Percentiles rank a stretch among this genome's conserved stretches.
These are phyloP conservation scores for Julus scanicus DNA, from an alignment of 2,888 invertebrate genomes.

Conservation along the genomic window DNA sequence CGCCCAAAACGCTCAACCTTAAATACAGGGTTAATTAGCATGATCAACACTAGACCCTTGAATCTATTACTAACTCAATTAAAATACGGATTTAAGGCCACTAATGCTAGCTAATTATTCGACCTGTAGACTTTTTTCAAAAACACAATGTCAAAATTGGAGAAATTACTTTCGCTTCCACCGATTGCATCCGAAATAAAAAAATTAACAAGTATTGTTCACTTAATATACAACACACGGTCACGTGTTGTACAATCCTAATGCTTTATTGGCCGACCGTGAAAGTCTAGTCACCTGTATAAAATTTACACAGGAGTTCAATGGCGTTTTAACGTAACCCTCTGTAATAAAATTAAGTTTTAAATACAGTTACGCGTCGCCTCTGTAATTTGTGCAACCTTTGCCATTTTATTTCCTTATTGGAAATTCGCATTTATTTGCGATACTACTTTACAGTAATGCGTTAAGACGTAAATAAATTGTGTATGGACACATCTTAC, in stretches of 20 bases:
- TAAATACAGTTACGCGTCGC: not conserved
- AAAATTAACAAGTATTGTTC: too few relatives aligned
- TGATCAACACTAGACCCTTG: too few relatives aligned
- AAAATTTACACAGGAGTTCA: not conserved
- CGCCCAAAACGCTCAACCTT: not conserved
- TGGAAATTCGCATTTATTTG: not conserved
- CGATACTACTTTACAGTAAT: not conserved
- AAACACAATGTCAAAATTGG: not conserved
- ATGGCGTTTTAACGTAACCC: not conserved
- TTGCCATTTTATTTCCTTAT: not conserved
- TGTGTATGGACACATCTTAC: not conserved
- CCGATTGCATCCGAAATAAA: too few relatives aligned
- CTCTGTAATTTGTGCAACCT: not conserved
- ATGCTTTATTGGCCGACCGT: not conserved
- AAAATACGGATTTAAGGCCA: not conserved
- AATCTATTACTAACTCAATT: not conserved
- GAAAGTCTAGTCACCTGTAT: too few relatives aligned
- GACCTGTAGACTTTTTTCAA: not conserved
- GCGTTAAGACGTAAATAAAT: not conserved
- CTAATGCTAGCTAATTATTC: not conserved
- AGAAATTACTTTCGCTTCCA: not conserved
- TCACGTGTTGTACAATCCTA: not conserved
- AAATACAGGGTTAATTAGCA: not conserved
- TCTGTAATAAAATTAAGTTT: not conserved
- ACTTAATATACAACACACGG: not conserved